Conservation (phyloP, 2,113 vertebrate genomes). For the Procapra przewalskii region DNA sequence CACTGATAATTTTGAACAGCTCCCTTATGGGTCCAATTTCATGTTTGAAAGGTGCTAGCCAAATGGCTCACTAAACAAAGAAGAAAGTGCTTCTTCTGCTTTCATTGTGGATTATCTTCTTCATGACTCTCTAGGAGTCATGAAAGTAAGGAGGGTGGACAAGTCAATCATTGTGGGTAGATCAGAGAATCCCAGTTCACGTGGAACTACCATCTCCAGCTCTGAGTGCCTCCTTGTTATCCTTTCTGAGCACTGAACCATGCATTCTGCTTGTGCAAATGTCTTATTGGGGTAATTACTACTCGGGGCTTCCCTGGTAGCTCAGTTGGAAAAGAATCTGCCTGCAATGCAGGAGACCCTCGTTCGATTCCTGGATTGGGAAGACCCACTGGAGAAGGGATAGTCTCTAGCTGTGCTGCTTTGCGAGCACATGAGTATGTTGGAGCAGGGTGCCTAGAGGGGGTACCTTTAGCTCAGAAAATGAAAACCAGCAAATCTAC, state of each 20-base stretch:
- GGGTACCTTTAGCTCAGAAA: background rate
- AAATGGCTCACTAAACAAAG: background rate
- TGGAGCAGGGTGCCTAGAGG: background rate
- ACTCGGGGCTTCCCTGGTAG: rapidly evolving
- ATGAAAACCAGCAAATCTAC: background rate
- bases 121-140: background rate
- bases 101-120: background rate
- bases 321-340: background rate
- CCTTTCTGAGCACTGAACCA: background rate
- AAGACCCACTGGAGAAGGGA: background rate
- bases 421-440: background rate
- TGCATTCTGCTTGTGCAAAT: background rate
- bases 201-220: too few species aligned
- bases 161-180: background rate
- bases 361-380: background rate
- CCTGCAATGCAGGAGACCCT: background rate
- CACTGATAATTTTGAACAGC: background rate
- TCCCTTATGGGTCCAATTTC: background rate
- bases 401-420: rapidly evolving
- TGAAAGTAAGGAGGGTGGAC: background rate
- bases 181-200: background rate
- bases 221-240: background rate
- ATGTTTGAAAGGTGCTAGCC: background rate
- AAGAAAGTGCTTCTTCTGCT: background rate
- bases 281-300: background rate